These are phyloP conservation scores for Branchellion lobata DNA, from an alignment of 2,888 invertebrate species.

Conservation along the genomic window DNA sequence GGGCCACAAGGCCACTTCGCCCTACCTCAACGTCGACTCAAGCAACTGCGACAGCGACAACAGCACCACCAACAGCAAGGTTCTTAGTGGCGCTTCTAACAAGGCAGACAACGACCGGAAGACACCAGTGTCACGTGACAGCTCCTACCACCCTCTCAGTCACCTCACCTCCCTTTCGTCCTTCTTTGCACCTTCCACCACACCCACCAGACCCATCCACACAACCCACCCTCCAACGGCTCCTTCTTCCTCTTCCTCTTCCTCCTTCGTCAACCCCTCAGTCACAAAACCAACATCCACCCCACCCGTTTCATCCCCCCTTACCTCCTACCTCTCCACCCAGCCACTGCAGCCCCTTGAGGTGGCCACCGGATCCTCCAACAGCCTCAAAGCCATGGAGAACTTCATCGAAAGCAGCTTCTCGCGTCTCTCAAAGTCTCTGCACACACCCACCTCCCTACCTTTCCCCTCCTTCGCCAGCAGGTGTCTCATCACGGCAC, in stretches of 20 bases:
- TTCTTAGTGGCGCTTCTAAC: not conserved
- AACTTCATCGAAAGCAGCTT: constrained; percentile 41
- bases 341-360: not conserved
- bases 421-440: constrained; percentile 31
- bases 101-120: not conserved
- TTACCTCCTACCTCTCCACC: not conserved
- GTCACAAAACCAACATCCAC: not conserved
- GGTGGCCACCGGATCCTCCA: not conserved
- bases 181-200: not conserved
- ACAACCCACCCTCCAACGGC: not conserved
- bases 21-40: not conserved
- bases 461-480: constrained; percentile 39
- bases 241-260: not conserved
- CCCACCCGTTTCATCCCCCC: too few relatives aligned
- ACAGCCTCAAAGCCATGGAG: constrained; percentile 38
- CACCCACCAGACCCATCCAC: not conserved
- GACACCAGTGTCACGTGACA: not conserved
- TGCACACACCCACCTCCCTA: constrained; percentile 36
- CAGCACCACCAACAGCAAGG: not conserved
- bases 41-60: not conserved
- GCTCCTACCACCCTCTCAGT: constrained; percentile 13
- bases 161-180: not conserved
- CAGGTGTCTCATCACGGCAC: constrained; percentile 36
- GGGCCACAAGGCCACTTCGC: not conserved
- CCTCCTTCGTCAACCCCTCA: not conserved